Base-by-base conservation (phyloP, 1,140 invertebrate genomes). In the Phthorimaea operculella region DNA sequence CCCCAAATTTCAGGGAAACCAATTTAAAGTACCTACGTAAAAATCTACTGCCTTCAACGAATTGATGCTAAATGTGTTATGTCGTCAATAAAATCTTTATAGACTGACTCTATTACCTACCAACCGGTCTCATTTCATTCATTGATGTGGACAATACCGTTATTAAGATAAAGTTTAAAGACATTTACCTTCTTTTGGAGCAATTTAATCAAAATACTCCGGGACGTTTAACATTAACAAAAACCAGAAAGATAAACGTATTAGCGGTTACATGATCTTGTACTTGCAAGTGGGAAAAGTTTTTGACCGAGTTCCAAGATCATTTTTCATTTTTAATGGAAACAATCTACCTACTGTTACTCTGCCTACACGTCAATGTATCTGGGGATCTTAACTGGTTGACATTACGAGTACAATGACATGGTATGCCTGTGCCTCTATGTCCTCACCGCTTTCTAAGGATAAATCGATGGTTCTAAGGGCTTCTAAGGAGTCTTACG, bases 1-100 rank as follows among this genome's bases (percentile, higher is more conserved):
- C 10, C 63, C 61, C 36, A 66, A 64, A 62, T 70, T 61, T 21
- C 59, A 68, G 62, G 62, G 54, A 60, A 45, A 56, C 52, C 44
- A 28, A 28, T 28, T 28, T 39, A 39, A 10, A 39, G 10, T n/a
- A 9, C n/a, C 33, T 39, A 5, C 36, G n/a, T 39, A 39, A 39
- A 39, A 39, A n/a, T 9, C 36, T 39, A 3, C 36, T 39, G 36
- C 36, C 36, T 39, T 39, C 36, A 12, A 12, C 10, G 10, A 39
- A 39, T 28, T 28, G 21, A 28, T 28, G 21, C 21, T 28, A 28
- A 28, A 28, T 28, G 21, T 28, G 21, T 28, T 28, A 28, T 4
- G 21, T 28, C 6, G 21, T 28, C 21, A 28, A 28, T 28, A 28
- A 28, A 28, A 28, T 28, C 21, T 28, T 28, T 28, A 28, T 28